These are phyloP conservation scores for Podiceps cristatus DNA, from an alignment of 2,113 vertebrate genomes.

Conservation along the genomic window DNA sequence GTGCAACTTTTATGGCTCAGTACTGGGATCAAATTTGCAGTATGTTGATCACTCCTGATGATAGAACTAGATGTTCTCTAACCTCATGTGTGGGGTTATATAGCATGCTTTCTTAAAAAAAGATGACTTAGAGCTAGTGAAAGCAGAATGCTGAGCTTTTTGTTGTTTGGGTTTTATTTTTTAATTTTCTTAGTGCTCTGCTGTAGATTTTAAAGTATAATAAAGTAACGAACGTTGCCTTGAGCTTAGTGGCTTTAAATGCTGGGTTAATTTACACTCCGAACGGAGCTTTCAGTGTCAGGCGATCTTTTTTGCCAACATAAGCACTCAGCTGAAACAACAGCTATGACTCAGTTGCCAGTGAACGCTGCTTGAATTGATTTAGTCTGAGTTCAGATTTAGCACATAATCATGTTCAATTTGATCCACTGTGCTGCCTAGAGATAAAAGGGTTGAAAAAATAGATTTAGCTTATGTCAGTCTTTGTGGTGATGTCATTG, in stretches of 20 bases:
- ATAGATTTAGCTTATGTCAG: slow-evolving; percentile 79
- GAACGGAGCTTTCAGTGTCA: slow-evolving; percentile 40
- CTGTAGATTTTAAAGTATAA: background rate
- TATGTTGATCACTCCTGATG: background rate
- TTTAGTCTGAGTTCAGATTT: slow-evolving; percentile 82
- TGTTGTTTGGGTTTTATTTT: background rate
- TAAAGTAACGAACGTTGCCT: background rate
- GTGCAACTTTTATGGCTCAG: background rate
- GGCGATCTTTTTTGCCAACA: slow-evolving; percentile 62
- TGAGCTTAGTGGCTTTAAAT: slow-evolving; percentile 21
- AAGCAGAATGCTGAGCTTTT: background rate
- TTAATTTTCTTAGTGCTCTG: background rate
- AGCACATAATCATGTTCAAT: slow-evolving; percentile 84
- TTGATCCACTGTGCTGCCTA: slow-evolving; percentile 82
- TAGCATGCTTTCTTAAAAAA: background rate
- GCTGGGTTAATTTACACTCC: slow-evolving; percentile 25
- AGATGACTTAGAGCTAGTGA: background rate
- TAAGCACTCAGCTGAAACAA: slow-evolving; percentile 76
- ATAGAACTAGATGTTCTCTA: background rate
- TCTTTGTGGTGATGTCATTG: slow-evolving; percentile 85
- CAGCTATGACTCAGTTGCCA: slow-evolving; percentile 79
- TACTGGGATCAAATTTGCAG: background rate
- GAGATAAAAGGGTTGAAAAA: slow-evolving; percentile 81
- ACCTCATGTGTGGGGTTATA: background rate
- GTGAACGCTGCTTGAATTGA: slow-evolving; percentile 76